Conservation (phyloP, 2,113 vertebrate species). For the Platysteira castanea region DNA sequence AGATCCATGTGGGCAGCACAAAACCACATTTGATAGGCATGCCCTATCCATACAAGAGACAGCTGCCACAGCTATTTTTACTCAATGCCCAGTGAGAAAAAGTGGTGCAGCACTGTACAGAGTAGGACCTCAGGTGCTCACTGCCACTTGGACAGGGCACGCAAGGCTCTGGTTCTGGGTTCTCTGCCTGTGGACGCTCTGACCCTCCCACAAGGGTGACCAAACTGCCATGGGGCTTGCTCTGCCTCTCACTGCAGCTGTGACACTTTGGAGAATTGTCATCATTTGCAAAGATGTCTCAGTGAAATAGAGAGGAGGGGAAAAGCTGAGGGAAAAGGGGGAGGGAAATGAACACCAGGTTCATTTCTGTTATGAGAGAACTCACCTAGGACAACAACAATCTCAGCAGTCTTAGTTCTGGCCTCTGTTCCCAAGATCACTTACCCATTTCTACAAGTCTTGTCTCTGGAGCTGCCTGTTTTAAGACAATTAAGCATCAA, state of each 20-base stretch:
- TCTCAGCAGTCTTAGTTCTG: neutral
- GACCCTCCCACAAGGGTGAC: neutral
- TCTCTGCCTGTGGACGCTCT: neutral
- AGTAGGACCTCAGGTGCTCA: neutral
- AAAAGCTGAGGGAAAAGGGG: neutral
- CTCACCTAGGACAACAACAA: neutral
- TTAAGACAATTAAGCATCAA: neutral
- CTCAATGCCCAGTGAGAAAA: neutral
- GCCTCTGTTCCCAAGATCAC: neutral
- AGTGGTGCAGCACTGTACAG: neutral
- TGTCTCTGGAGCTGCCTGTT: neutral
- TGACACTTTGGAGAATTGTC: neutral
- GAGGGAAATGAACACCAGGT: neutral
- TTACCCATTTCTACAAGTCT: neutral
- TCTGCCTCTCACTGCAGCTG: neutral
- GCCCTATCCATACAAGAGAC: rapidly evolving
- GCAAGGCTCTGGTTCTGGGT: neutral
- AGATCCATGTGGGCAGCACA: neutral
- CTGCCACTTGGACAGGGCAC: neutral
- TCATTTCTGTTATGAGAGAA: neutral
- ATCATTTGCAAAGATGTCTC: neutral
- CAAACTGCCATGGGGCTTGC: neutral
- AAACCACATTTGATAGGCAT: neutral
- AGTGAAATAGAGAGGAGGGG: neutral
- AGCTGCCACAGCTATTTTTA: neutral